Percentiles rank a stretch among this genome's conserved stretches.
phyloP scores from a whole-genome alignment of 2,888 invertebrate genomes.

The Cosmia pyralina region DNA sequence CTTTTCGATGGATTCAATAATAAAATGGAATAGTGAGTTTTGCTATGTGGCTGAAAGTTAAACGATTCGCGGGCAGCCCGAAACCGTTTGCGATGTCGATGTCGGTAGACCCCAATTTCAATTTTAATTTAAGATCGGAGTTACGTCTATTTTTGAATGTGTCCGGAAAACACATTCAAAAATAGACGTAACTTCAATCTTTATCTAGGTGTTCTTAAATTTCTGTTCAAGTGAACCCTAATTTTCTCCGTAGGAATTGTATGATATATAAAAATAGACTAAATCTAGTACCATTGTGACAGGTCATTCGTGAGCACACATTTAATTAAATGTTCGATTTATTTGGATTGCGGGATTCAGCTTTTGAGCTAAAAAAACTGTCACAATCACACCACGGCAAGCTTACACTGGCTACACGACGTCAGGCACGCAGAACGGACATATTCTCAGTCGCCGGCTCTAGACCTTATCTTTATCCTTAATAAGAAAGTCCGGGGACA shows the following conservation, averaged over 20 bases:
- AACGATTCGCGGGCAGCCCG: neutral
- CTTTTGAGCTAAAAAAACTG: constrained; percentile 33
- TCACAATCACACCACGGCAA: constrained; percentile 27
- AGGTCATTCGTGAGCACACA: neutral
- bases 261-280: neutral
- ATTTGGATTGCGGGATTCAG: neutral
- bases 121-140: constrained; percentile 23
- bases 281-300: neutral
- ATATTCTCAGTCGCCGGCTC: constrained; percentile 21
- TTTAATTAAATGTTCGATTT: constrained; percentile 22
- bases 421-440: neutral
- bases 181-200: too few relatives aligned
- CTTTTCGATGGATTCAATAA: constrained; percentile 8
- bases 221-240: neutral
- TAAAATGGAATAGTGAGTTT: constrained; percentile 24
- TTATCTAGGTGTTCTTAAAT: neutral
- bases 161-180: too few relatives aligned
- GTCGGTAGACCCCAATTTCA: constrained; percentile 12
- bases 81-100: neutral
- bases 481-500: constrained; percentile 37
- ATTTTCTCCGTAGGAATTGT: neutral
- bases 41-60: constrained; percentile 7
- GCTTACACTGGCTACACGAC: constrained; percentile 30
- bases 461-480: constrained; percentile 16
- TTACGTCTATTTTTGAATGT: neutral